Evolutionary conservation across 2,888 invertebrate genomes (phyloP), one percentile per base, ranked within the genome.

Genomic region (Coenonympha glycerion): DNA sequence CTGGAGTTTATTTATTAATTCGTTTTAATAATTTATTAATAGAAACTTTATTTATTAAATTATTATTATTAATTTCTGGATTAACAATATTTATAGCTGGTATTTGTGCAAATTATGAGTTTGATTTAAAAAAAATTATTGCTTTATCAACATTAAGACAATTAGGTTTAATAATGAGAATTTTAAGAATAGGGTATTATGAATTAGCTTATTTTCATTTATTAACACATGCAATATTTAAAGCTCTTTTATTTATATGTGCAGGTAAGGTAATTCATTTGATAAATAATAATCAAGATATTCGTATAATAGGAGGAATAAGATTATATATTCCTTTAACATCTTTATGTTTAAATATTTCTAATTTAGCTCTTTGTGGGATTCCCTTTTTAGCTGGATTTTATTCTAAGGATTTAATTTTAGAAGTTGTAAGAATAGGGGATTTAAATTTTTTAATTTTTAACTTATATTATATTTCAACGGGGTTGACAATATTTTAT

Each of bases 81-180:
- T 76, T 90, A 72, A 91, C 90, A 0, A 90, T 91, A 80, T 88
- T 89, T 89, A 88, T 89, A 64, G 81, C 90, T 1, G 89, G 90
- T 0, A 70, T 90, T 66, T 84, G 88, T 0, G 90, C 90, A 61
- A 89, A 88, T 87, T 90, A 87, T 89, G 90, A 91, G 55, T 89
- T 79, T 88, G 92, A 93, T 85, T 92, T 69, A 93, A 93, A 77
- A 93, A 92, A 84, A 91, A 92, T 31, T 90, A 92, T 93, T 91
- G 93, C 92, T 68, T 84, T 92, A 68, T 92, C 93, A 1, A 93
- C 92, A 59, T 88, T 93, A 1, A 31, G 31, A 31, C 31, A 36
- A 21, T 36, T 36, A 70, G 92, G 92, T 0, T 87, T 93, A 71
- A 93, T 93, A 88, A 90, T 93, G 73, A 88, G 89, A 77, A 86